Evolutionary conservation across 2,797 vertebrate genomes (phyloP), one percentile per base, ranked within the genome.

Genomic region (Tinamus major): DNA sequence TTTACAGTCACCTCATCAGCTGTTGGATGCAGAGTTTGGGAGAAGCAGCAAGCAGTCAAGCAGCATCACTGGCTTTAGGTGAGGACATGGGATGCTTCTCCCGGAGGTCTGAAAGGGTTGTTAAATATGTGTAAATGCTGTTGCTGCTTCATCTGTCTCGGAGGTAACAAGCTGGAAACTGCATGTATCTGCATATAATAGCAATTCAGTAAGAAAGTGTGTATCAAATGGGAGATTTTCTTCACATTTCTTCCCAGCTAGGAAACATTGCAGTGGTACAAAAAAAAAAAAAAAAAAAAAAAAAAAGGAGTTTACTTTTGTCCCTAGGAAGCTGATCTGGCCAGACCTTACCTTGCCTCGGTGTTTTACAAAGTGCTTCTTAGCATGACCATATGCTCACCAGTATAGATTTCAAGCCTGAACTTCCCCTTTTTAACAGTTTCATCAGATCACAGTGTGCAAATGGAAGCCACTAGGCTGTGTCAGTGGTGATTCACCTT

Each of bases 191-290:
- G 26, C n/a, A 18, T 3, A 44, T 49, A 79, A 39, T 11, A 55
- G 33, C 18, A 75, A 23, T n/a, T 91, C 44, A 8, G 17, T 61
- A 27, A 26, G 18, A 53, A 92, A 84, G 19, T 0, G 0, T 80
- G 4, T 17, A 46, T 64, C 37, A 31, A 31, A 10, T 29, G 16
- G 0, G 44, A 63, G 51, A 56, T 84, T 81, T 90, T 80, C n/a
- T 79, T 48, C 3, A 2, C 0, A 0, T 18, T 88, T 86, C 51
- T 84, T 75, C 37, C 23, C 18, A 46, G 35, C 37, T 21, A 68
- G 69, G 29, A 78, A 78, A 42, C 0, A 0, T 17, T 53, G 24
- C 0, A 2, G 23, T 53, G 39, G 17, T 18, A 9, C 14, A 42
- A n/a, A 78, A 42, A n/a, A 56, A 31, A 76, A 46, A 37, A 59